Evolutionary conservation across 2,888 invertebrate genomes (phyloP), one percentile per base, ranked within the genome.

Genomic region (Blastobasis lacticolella): DNA sequence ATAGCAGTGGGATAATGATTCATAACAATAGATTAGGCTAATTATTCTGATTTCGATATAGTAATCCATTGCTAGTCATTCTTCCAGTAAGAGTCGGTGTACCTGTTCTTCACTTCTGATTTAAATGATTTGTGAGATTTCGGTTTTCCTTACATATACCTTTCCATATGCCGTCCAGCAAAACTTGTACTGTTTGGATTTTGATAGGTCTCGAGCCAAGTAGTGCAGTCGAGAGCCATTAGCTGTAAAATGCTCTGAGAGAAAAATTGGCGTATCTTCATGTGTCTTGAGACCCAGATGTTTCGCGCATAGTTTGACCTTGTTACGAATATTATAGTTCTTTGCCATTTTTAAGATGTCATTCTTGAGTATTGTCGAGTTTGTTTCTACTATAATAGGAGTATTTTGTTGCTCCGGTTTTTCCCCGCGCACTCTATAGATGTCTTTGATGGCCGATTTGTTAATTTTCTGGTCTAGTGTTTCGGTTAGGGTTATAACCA

Each of bases 231-330:
- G n/a, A n/a, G n/a, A n/a, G n/a, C n/a, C n/a, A n/a, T n/a, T n/a
- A n/a, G n/a, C n/a, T n/a, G n/a, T n/a, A n/a, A n/a, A n/a, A n/a
- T n/a, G n/a, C n/a, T n/a, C n/a, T n/a, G n/a, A n/a, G n/a, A n/a
- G n/a, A n/a, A n/a, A n/a, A n/a, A 61, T 42, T 0, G 58, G 58
- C 6, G 55, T 58, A 6, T 60, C 52, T 42, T 53, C 55, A 5
- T 23, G 40, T 10, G 48, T 55, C 0, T 37, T 5, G 6, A 56
- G 10, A 3, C 58, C 58, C 2, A 59, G 48, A 37, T 61, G 57
- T 48, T 61, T n/a, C n/a, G n/a, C n/a, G n/a, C n/a, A n/a, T n/a
- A n/a, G n/a, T n/a, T n/a, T n/a, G n/a, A n/a, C n/a, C 45, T 52
- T 53, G 36, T 50, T 9, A 44, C 54, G 57, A 1, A 51, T 50